Percentiles rank a stretch among this genome's conserved stretches.
Conservation (phyloP, 2,113 vertebrate species). For the Tachysurus fulvidraco region DNA sequence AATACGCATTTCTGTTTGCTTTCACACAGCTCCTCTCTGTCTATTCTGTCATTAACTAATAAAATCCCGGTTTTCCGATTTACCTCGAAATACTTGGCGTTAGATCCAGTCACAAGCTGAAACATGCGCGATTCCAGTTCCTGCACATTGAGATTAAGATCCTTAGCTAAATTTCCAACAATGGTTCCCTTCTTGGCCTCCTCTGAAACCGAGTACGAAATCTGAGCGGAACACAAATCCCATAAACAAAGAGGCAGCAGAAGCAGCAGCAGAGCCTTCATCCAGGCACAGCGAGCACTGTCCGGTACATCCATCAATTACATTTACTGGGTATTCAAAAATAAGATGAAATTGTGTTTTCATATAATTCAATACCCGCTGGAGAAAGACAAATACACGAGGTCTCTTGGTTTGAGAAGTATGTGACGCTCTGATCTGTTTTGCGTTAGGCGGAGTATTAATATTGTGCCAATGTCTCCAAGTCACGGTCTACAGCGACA, state of each 20-base stretch:
- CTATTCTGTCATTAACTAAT: slow-evolving; percentile 68
- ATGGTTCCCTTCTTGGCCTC: slow-evolving; percentile 68
- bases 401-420: neutral
- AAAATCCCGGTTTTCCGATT: slow-evolving; percentile 66
- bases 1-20: slow-evolving; percentile 65
- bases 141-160: slow-evolving; percentile 64
- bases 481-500: slow-evolving; percentile 18
- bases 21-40: slow-evolving; percentile 72
- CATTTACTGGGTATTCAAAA: neutral
- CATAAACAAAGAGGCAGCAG: neutral
- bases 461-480: neutral
- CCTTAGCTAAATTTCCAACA: slow-evolving; percentile 71
- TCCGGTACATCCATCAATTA: neutral
- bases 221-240: slow-evolving; percentile 8
- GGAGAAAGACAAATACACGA: neutral
- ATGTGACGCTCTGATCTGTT: neutral
- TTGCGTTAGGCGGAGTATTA: neutral
- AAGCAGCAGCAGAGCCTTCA: slow-evolving; percentile 10
- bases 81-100: slow-evolving; percentile 66
- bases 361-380: neutral
- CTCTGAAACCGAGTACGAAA: slow-evolving; percentile 61
- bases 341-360: neutral
- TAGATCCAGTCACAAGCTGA: slow-evolving; percentile 66
- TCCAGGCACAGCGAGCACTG: neutral
- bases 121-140: slow-evolving; percentile 69